phyloP scores from a whole-genome alignment of 2,888 invertebrate species.

The Dicyrtoma fusca region DNA sequence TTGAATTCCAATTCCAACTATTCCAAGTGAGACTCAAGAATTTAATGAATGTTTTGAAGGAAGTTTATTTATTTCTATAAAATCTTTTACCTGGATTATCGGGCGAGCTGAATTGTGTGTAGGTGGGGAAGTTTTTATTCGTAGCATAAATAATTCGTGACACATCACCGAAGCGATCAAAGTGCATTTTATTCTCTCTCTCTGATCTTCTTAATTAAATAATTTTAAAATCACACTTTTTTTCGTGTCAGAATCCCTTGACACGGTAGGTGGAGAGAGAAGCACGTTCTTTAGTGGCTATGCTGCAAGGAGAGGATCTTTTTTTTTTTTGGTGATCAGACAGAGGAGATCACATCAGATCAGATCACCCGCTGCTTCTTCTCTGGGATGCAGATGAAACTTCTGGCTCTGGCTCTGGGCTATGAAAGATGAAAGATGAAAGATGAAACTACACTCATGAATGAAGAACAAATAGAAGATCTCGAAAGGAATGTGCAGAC shows the following conservation, averaged over 20 bases:
- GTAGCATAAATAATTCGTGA: conserved; percentile 30
- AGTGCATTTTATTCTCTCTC: conserved; percentile 35
- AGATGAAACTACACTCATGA: too few species aligned
- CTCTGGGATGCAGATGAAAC: too few species aligned
- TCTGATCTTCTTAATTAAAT: too few species aligned
- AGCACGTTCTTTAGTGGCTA: too few species aligned
- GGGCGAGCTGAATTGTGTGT: conserved; percentile 15
- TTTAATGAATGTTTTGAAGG: background rate
- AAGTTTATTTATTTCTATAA: background rate
- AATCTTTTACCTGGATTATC: conserved; percentile 1
- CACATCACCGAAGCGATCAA: conserved; percentile 35
- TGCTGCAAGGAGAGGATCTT: too few species aligned
- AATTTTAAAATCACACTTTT: background rate
- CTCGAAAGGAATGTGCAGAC: too few species aligned
- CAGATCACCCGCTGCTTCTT: too few species aligned
- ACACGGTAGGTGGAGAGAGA: conserved; percentile 5
- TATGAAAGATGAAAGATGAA: too few species aligned
- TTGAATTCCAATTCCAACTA: background rate
- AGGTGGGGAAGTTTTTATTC: background rate
- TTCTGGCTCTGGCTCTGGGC: too few species aligned
- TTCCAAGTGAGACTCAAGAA: background rate
- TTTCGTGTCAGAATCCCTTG: conserved; percentile 4
- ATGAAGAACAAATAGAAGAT: too few species aligned
- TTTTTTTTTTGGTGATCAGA: too few species aligned
- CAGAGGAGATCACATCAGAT: too few species aligned